Conservation (phyloP, 2,888 invertebrate genomes). For the Zonitis immaculata region DNA sequence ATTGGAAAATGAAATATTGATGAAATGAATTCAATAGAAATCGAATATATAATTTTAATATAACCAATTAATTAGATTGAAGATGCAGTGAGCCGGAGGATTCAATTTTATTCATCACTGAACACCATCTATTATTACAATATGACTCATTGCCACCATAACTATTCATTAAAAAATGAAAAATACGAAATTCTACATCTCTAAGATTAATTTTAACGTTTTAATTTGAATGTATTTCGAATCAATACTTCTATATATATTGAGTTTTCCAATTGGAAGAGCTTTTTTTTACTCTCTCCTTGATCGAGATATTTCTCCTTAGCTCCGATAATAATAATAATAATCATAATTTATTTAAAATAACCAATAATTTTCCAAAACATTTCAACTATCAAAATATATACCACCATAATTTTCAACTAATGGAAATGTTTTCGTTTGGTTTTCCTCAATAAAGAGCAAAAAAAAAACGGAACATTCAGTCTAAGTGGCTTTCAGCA, state of each 20-base stretch:
- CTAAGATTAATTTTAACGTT: too few relatives aligned
- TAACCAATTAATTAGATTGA: slow-evolving; percentile 31
- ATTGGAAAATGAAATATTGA: slow-evolving; percentile 32
- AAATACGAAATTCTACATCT: background rate
- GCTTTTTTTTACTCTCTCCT: too few relatives aligned
- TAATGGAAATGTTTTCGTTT: slow-evolving; percentile 31
- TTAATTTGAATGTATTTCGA: too few relatives aligned
- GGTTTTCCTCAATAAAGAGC: slow-evolving; percentile 18
- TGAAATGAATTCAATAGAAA: slow-evolving; percentile 25
- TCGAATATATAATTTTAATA: slow-evolving; percentile 24
- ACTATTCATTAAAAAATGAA: background rate
- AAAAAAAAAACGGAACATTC: too few relatives aligned
- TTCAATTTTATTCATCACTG: slow-evolving; percentile 31
- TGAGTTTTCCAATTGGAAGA: too few relatives aligned
- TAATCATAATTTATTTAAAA: background rate
- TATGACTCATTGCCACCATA: slow-evolving; percentile 18
- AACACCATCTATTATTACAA: slow-evolving; percentile 26
- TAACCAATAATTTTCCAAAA: background rate
- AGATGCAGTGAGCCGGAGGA: slow-evolving; percentile 20
- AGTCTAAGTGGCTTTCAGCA: slow-evolving; percentile 35
- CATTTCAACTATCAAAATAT: slow-evolving; percentile 1
- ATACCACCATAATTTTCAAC: slow-evolving; percentile 27
- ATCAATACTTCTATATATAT: too few relatives aligned
- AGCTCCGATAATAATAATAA: too few relatives aligned
- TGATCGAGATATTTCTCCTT: too few relatives aligned